phyloP scores from a whole-genome alignment of 1,140 invertebrate species.

The Anoplophora glabripennis region DNA sequence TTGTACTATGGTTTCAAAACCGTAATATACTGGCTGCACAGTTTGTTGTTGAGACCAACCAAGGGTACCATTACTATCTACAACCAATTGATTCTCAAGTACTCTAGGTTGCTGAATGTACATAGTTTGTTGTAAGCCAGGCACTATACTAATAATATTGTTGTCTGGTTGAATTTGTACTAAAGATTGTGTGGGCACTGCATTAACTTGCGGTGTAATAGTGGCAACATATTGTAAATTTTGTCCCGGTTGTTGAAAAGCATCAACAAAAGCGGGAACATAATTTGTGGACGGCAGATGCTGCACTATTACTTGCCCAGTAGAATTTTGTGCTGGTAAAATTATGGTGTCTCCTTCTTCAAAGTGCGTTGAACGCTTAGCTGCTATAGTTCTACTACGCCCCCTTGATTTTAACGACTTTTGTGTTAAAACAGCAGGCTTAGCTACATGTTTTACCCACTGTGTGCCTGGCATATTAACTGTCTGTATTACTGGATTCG shows the following conservation, averaged over 20 bases:
- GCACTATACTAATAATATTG: slow-evolving; percentile 62
- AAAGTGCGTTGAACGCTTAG: slow-evolving; percentile 23
- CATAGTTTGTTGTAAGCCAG: slow-evolving; percentile 58
- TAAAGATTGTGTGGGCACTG: slow-evolving; percentile 40
- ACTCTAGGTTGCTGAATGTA: slow-evolving; percentile 43
- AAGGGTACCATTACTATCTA: slow-evolving; percentile 45
- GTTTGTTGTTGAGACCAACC: slow-evolving; percentile 42
- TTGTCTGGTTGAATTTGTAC: slow-evolving; percentile 56
- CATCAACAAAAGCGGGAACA: slow-evolving; percentile 66
- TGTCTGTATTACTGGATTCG: slow-evolving; percentile 29
- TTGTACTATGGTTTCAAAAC: slow-evolving; percentile 78
- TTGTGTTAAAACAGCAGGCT: slow-evolving; percentile 25
- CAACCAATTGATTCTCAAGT: slow-evolving; percentile 38
- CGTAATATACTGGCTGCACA: slow-evolving; percentile 72
- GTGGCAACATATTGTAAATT: slow-evolving; percentile 70
- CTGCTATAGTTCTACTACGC: slow-evolving; percentile 31
- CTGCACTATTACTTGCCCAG: slow-evolving; percentile 57
- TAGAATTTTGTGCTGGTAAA: slow-evolving; percentile 7
- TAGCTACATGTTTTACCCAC: slow-evolving; percentile 32
- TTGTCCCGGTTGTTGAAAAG: slow-evolving; percentile 63
- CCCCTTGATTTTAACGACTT: slow-evolving; percentile 29
- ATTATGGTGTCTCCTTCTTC: slow-evolving; percentile 18
- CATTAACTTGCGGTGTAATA: slow-evolving; percentile 55
- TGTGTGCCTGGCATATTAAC: slow-evolving; percentile 32
- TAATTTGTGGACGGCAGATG: slow-evolving; percentile 63